Evolutionary conservation across 2,888 invertebrate genomes (phyloP), one percentile per base, ranked within the genome.

Genomic region (Tribolium freemani): DNA sequence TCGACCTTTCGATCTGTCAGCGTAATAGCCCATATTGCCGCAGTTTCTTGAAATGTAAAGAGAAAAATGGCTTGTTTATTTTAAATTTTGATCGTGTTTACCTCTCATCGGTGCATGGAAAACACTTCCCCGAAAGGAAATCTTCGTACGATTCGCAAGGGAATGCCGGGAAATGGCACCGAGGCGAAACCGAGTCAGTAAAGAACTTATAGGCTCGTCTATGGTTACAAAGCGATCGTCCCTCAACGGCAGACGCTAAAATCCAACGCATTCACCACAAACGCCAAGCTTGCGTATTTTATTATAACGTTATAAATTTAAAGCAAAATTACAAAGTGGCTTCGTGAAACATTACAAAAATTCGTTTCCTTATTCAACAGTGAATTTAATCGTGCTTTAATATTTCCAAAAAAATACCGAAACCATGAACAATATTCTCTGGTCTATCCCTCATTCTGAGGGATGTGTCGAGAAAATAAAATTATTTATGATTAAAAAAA

Each of bases 11-110:
- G 95, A 94, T 56, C 92, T 89, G 85, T 97, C 94, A 0, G 97
- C 95, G 85, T 96, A 96, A 87, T 96, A 97, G 0, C 97, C 97
- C 96, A 97, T 96, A 84, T 95, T 95, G 38, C 96, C 96, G 85
- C 97, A 97, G 0, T 87, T 86, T 44, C 87, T 86, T 38, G 13
- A 58, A 51, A 57, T 26, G 1, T 2, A 26, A 26, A 3, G 2
- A 26, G 26, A 9, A 38, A 38, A 3, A 38, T 57, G 1, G 3
- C 10, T 20, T 16, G 58, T 31, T n/a, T 61, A 48, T 50, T 64
- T 64, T 64, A 53, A 21, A 56, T 67, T 46, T 67, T 16, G 54
- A 64, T 56, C 54, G 56, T 56, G 45, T 63, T 78, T 81, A 87
- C 87, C 86, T 83, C 50, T 87, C 86, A 3, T 87, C 83, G 1